Base-by-base conservation (phyloP, 23 tunicate genomes). In the Trididemnum nubilum region DNA sequence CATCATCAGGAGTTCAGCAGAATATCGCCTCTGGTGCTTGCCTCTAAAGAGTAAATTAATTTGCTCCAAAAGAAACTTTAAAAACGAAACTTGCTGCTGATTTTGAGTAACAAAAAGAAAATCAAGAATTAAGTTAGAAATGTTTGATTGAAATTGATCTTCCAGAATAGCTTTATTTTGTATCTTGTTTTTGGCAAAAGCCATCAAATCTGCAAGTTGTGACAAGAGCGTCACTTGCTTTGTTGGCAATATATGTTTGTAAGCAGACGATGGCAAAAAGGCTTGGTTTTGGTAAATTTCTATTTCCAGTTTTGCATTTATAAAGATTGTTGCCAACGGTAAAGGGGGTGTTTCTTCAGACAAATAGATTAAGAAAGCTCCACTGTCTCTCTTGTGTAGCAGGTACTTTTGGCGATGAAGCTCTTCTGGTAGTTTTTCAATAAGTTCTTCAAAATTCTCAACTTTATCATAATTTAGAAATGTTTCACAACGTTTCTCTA, bases 401-500 rank as follows among this genome's bases (percentile, higher is more conserved):
- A 73, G 28, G 33, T 73, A 73, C 31, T 73, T 73, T 38, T 40
- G 78, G 29, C 58, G 3, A 3, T 73, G 12, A 38, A 37, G 78
- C 58, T 73, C 78, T 73, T 73, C 58, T 21, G 78, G 25, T 39
- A 38, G 30, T 73, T 73, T 73, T 73, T 2, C 32, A 39, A 73
- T 38, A 19, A 73, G 31, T 7, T 73, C 78, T 21, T 39, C 58
- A 25, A 73, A 12, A 21, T 38, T 37, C 2, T 40, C 32, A 26
- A 73, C 58, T 38, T 38, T 73, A 27, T 73, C 78, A 21, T 57
- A 57, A 73, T 73, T 73, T 15, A 73, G 39, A 73, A 73, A 73
- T 21, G 30, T 73, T 37, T 39, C 9, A 39, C 5, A 2, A 15
- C 58, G 78, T 38, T 73, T 30, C 32, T 37, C 58, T 38, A 73